These are phyloP conservation scores for Stenchaetothrips biformis DNA, from an alignment of 2,888 invertebrate genomes.

Conservation along the genomic window DNA sequence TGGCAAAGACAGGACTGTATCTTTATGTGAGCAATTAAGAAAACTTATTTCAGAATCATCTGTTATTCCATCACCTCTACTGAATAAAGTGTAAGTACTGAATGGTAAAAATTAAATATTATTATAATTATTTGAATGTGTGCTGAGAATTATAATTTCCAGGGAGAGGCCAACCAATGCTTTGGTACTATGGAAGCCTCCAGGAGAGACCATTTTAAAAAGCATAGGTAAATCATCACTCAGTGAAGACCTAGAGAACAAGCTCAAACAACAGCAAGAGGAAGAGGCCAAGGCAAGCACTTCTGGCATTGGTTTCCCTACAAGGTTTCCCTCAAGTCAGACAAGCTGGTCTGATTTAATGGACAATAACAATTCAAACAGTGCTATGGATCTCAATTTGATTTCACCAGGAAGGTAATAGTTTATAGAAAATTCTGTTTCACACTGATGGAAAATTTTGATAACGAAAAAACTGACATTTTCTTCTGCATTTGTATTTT, in stretches of 20 bases:
- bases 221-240: not conserved
- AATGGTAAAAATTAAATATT: too few species aligned
- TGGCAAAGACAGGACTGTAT: not conserved
- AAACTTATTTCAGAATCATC: slow-evolving; percentile 13
- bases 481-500: not conserved
- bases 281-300: not conserved
- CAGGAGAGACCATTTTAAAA: slow-evolving; percentile 42
- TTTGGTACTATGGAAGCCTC: slow-evolving; percentile 75
- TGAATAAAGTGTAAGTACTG: slow-evolving; percentile 2
- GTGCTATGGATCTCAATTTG: not conserved
- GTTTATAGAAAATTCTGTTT: not conserved
- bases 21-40: not conserved
- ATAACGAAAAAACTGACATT: too few species aligned
- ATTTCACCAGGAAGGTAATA: not conserved
- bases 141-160: not conserved
- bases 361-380: not conserved
- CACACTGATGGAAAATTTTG: not conserved
- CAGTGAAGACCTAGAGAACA: not conserved
- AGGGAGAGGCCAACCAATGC: slow-evolving; percentile 67
- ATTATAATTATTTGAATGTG: too few species aligned
- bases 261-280: not conserved
- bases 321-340: not conserved
- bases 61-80: slow-evolving; percentile 13
- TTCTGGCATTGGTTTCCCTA: not conserved
- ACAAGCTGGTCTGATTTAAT: not conserved